phyloP scores from a whole-genome alignment of 1,140 invertebrate genomes.

The Drosophila punjabiensis region DNA sequence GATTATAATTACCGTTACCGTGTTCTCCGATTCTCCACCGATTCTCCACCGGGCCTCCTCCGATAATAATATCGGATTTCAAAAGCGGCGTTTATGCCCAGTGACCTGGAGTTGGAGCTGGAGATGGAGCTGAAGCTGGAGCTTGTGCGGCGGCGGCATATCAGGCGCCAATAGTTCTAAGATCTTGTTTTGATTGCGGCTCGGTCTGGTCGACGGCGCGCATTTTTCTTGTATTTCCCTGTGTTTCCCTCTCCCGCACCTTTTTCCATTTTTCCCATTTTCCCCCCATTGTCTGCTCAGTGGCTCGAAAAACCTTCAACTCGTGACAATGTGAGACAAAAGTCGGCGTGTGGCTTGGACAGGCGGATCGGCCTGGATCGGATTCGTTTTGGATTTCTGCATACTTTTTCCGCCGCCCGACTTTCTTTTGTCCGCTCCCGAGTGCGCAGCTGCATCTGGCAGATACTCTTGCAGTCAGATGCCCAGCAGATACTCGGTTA shows the following conservation, averaged over 20 bases:
- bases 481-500: conserved; percentile 12
- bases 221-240: conserved; percentile 59
- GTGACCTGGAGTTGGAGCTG: conserved; percentile 62
- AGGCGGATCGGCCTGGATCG: conserved; percentile 30
- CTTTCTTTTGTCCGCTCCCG: conserved; percentile 73
- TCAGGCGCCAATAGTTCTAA: conserved; percentile 83
- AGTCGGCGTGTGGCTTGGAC: conserved; percentile 45
- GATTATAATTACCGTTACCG: conserved; percentile 81
- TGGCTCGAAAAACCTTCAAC: conserved; percentile 81
- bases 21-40: conserved; percentile 9
- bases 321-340: conserved; percentile 68
- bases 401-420: conserved; percentile 61
- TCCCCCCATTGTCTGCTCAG: conserved; percentile 57
- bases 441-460: conserved; percentile 60
- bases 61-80: conserved; percentile 81
- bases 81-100: conserved; percentile 74
- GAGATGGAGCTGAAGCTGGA: conserved; percentile 22
- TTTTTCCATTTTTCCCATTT: conserved; percentile 13
- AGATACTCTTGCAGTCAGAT: conserved; percentile 19
- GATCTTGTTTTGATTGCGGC: conserved; percentile 81
- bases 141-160: conserved; percentile 19
- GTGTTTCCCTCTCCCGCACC: neutral
- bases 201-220: conserved; percentile 50
- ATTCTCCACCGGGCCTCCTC: conserved; percentile 1
- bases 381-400: conserved; percentile 76